Evolutionary conservation across 2,797 vertebrate species (phyloP).

Genomic region (Melanotaenia trifasciata): DNA sequence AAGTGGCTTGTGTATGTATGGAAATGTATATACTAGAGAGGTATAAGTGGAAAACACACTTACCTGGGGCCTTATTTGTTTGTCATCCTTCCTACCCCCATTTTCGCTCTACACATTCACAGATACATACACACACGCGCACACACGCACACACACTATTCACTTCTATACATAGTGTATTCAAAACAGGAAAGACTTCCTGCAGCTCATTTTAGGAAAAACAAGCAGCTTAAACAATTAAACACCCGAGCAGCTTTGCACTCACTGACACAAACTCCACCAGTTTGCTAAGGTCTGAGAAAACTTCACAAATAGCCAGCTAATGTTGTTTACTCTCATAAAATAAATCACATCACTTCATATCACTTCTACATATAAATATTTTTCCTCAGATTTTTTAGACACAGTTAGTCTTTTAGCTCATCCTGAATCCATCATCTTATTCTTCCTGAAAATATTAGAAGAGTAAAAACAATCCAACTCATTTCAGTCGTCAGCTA

Average conservation of each 20-base stretch:
- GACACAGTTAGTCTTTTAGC: not conserved
- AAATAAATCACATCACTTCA: too few species aligned
- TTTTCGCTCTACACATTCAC: not conserved
- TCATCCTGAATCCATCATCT: not conserved
- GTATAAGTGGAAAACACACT: not conserved
- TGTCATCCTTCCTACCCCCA: not conserved
- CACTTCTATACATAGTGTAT: constrained; percentile 76
- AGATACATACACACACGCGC: constrained; percentile 5
- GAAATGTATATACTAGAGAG: not conserved
- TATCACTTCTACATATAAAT: too few species aligned
- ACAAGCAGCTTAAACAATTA: constrained; percentile 77
- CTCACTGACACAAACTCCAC: constrained; percentile 32
- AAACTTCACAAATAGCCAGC: not conserved
- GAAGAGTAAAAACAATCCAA: too few species aligned
- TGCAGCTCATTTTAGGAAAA: constrained; percentile 83
- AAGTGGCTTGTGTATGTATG: not conserved
- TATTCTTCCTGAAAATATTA: not conserved
- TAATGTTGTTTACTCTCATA: not conserved
- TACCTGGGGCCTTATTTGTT: not conserved
- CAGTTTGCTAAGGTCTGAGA: constrained; percentile 10
- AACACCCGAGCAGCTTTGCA: constrained; percentile 40
- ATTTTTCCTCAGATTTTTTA: not conserved
- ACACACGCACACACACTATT: constrained; percentile 31
- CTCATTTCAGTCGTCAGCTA: too few species aligned
- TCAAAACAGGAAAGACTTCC: constrained; percentile 86